phyloP scores from a whole-genome alignment of 2,888 invertebrate species.

The Agrochola litura region DNA sequence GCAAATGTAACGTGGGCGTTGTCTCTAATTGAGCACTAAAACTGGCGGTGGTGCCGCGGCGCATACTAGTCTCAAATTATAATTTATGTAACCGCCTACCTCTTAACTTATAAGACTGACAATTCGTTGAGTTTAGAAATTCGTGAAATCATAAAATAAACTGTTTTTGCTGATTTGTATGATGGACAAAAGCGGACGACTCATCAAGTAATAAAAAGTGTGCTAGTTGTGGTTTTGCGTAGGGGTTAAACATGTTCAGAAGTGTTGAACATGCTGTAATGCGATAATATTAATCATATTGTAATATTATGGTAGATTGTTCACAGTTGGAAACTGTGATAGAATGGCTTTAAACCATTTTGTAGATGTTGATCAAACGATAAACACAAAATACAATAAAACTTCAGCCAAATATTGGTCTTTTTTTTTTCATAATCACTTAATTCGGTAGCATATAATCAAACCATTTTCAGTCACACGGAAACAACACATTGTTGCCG shows the following conservation, averaged over 20 bases:
- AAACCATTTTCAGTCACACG: background rate
- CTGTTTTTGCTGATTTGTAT: conserved; percentile 12
- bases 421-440: background rate
- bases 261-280: conserved; percentile 26
- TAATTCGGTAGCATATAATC: background rate
- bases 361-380: background rate
- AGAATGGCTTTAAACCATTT: background rate
- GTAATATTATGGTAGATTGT: background rate
- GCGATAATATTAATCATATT: conserved; percentile 1
- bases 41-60: conserved; percentile 67
- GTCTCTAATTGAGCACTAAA: conserved; percentile 80
- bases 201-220: background rate
- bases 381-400: background rate
- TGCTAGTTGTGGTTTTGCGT: conserved; percentile 13
- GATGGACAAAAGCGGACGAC: background rate
- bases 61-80: conserved; percentile 57
- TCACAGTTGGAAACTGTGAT: background rate
- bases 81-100: conserved; percentile 58
- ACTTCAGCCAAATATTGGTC: background rate
- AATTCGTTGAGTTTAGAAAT: conserved; percentile 37
- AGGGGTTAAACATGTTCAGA: conserved; percentile 19
- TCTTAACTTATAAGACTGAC: conserved; percentile 54
- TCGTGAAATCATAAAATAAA: conserved; percentile 27
- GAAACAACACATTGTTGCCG: background rate
- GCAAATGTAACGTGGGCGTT: conserved; percentile 78